These are phyloP conservation scores for Nomada flava DNA, from an alignment of 2,888 invertebrate genomes.

Conservation along the genomic window DNA sequence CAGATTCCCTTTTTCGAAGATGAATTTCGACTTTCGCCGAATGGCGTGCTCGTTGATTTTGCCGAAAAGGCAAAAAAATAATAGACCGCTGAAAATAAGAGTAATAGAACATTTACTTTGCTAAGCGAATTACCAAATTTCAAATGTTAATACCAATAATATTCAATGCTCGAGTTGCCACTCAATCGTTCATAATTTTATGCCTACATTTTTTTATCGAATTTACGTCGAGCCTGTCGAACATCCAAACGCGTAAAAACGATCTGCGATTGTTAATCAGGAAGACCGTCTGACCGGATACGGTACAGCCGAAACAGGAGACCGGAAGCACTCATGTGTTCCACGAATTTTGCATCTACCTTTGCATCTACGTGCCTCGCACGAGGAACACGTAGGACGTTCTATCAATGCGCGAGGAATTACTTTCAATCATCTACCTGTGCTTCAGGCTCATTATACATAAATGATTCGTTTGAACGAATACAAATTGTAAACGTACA, in stretches of 20 bases:
- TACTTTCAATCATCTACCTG: too few relatives aligned
- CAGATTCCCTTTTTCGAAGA: conserved; percentile 15
- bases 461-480: neutral
- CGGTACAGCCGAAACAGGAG: conserved; percentile 35
- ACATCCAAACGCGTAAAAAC: neutral
- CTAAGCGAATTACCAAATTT: too few relatives aligned
- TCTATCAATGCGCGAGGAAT: neutral
- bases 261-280: conserved; percentile 1
- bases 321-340: conserved; percentile 51
- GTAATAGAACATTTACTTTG: too few relatives aligned
- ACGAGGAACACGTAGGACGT: conserved; percentile 23
- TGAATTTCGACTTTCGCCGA: neutral
- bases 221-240: neutral
- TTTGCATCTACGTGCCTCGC: conserved; percentile 60
- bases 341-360: conserved; percentile 42
- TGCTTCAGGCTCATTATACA: neutral
- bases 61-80: too few relatives aligned
- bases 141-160: too few relatives aligned
- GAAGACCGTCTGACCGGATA: conserved; percentile 36
- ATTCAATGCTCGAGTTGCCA: too few relatives aligned
- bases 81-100: too few relatives aligned
- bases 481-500: conserved; percentile 1
- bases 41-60: neutral
- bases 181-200: too few relatives aligned
- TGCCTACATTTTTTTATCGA: too few relatives aligned